These are phyloP conservation scores for Periparus ater DNA, from an alignment of 2,797 vertebrate species.

Conservation along the genomic window DNA sequence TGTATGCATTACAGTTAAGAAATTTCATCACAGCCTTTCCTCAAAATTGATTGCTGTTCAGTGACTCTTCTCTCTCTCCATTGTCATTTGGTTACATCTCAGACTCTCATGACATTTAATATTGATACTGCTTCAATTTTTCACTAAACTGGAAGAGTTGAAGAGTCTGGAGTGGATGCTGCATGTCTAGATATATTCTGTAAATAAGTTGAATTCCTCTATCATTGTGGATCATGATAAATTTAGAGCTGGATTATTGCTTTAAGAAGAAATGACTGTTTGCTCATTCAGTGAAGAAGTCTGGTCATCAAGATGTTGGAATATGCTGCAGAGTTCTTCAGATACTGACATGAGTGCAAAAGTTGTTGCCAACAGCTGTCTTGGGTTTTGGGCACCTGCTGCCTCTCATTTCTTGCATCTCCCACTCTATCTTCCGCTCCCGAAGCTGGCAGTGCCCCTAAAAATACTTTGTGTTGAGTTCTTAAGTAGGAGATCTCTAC, in stretches of 20 bases:
- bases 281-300: constrained; percentile 60
- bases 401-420: constrained; percentile 41
- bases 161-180: constrained; percentile 33
- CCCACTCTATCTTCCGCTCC: constrained; percentile 28
- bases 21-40: constrained; percentile 21
- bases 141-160: constrained; percentile 34
- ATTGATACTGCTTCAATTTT: constrained; percentile 49
- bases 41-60: constrained; percentile 5
- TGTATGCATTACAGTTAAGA: constrained; percentile 10
- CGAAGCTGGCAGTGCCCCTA: constrained; percentile 1
- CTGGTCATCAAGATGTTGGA: constrained; percentile 53
- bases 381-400: constrained; percentile 57
- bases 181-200: background rate
- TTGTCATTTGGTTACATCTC: constrained; percentile 28
- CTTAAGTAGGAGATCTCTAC: background rate
- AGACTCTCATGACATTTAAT: constrained; percentile 48
- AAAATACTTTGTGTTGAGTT: constrained; percentile 6
- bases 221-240: constrained; percentile 50
- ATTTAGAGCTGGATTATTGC: constrained; percentile 59
- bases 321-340: constrained; percentile 44
- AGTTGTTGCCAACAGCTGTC: constrained; percentile 53
- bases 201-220: constrained; percentile 54
- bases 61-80: background rate
- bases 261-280: constrained; percentile 57
- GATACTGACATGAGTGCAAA: constrained; percentile 19